Evolutionary conservation across 2,797 vertebrate species (phyloP), one percentile per base, ranked within the genome.

Genomic region (Mormyrus hasselquistii): DNA sequence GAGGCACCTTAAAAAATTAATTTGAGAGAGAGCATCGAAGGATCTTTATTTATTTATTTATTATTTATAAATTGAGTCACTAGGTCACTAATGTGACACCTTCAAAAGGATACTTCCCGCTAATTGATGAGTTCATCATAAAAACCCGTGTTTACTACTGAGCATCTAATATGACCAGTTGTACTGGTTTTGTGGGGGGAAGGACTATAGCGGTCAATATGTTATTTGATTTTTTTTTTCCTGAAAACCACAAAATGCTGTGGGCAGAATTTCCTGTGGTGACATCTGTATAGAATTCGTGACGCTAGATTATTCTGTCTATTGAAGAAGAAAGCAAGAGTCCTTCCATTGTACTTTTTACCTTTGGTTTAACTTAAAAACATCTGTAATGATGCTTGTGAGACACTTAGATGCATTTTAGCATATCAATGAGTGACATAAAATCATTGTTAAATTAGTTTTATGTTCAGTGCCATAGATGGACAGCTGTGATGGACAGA

Each of bases 381-480:
- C 7, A 69, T 29, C 12, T 29, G 52, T 4, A 79, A 19, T 53
- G 19, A 55, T 3, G 34, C 49, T 79, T 76, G 87, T 79, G 29
- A 52, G 47, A 44, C 57, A 53, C 55, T 22, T 41, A 14, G 47
- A 53, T 1, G 47, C 53, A 52, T 86, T 34, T 85, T 69, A 86
- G 34, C n/a, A 9, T 84, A 47, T 85, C 55, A 65, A 1, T 14
- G 9, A 49, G 38, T 8, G 8, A 8, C 9, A 38, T 19, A 10
- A 44, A 55, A 89, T 29, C 59, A 69, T 83, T 86, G 62, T 89
- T 89, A 89, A 82, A 82, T 53, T 79, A 62, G 12, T 25, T 49
- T 86, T 69, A 62, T 25, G 22, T 89, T 69, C 44, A 52, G 47
- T 57, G 9, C 82, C 8, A 41, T 22, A 38, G 29, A 38, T 44